A percentile compares a stretch with the other conserved stretches of the same genome.
Evolutionary conservation across 2,113 vertebrate species (phyloP).

Genomic region (Notarius lentiginosus): DNA sequence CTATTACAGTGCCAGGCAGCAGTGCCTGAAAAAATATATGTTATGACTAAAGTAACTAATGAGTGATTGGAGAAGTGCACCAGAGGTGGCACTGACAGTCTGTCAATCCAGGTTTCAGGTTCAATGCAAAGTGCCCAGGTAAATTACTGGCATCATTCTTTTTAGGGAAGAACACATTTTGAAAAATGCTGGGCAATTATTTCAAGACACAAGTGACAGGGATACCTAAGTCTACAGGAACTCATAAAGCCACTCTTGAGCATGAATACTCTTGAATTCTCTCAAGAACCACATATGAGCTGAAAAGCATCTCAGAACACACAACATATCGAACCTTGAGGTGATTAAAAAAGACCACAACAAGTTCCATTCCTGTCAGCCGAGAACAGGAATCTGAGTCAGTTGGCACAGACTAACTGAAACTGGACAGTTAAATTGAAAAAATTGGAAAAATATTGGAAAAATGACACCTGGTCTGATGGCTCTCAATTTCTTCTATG

Average conservation of each 20-base stretch:
- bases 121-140: slow-evolving; percentile 56
- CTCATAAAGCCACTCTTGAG: not conserved
- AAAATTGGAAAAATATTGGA: not conserved
- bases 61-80: slow-evolving; percentile 57
- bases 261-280: not conserved
- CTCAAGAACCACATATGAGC: not conserved
- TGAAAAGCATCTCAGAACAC: not conserved
- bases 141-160: no score
- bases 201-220: not conserved
- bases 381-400: not conserved
- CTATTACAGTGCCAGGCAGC: slow-evolving; percentile 62
- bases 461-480: not conserved
- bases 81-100: slow-evolving; percentile 45
- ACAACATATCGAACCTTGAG: not conserved
- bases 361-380: not conserved
- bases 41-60: slow-evolving; percentile 65
- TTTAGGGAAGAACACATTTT: not conserved
- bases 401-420: not conserved
- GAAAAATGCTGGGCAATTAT: not conserved
- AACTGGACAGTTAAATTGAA: not conserved
- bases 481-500: not conserved
- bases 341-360: not conserved
- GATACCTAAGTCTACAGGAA: not conserved
- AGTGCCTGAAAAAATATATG: slow-evolving; percentile 57
- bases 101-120: slow-evolving; percentile 38